Base-by-base conservation (phyloP, 2,888 invertebrate species). In the Platerodrilus igneus region DNA sequence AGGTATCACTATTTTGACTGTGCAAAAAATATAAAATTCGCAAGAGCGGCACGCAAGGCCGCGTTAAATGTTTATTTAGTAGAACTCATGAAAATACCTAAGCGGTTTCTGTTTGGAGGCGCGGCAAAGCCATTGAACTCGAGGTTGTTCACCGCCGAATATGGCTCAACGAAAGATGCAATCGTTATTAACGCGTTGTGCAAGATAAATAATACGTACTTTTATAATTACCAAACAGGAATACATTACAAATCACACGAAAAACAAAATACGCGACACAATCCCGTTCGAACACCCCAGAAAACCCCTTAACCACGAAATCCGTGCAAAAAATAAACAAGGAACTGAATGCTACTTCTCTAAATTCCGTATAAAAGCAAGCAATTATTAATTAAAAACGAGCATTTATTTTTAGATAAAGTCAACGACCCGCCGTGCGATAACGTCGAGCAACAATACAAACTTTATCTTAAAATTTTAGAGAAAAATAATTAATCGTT, bases 81-180 rank as follows among this genome's bases (percentile, higher is more conserved):
- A 34, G 37, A 34, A 37, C 35, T 34, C 38, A 32, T 19, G 21
- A 17, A 18, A 36, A 29, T 35, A 32, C 28, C 38, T 19, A 32
- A 48, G 57, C 59, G 57, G 55, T 45, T 48, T 48, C 45, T 53
- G 57, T 57, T 57, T 58, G 58, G 59, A 63, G 63, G 63, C 60
- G 63, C 61, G 62, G 60, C 45, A 49, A 54, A 64, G 66, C 57
- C 67, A 62, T 61, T 66, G 67, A 67, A 67, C 67, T 56, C 61
- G 58, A 63, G 67, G 66, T 67, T 67, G 62, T 63, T 66, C 61
- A 67, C 66, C 65, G 64, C 66, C 67, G 58, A 65, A 66, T 64
- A 64, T 63, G 60, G 62, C 56, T 57, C 61, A 63, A 57, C 52
- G 55, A 39, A 44, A 44, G 40, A 42, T 42, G 37, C 42, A 37